Evolutionary conservation across 2,888 invertebrate genomes (phyloP), one percentile per base, ranked within the genome.

Genomic region (Drosophila atroscutellata): DNA sequence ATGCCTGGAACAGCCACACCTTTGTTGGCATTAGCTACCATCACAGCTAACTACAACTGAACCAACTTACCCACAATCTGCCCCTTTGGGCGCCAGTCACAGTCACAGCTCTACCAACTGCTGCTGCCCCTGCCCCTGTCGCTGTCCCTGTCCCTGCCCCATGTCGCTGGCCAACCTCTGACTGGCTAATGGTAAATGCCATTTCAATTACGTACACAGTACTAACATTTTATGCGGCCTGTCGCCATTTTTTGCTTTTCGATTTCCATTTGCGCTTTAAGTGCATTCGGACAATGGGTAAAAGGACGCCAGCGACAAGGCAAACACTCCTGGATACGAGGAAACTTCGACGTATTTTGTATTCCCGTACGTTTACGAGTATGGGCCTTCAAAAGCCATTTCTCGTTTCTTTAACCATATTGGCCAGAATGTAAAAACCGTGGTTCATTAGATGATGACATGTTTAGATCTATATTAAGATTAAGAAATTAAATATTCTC

Each of bases 171-270:
- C 63, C 49, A 50, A 34, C 34, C 54, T 26, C 54, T 51, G 67
- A 72, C 72, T 42, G 78, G 84, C 85, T 87, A 84, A 84, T 84
- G 85, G 88, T 84, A 84, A 84, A 89, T 84, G 87, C 82, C 88
- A 89, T 84, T 84, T 84, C 90, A 84, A 84, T 84, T 84, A 89
- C 88, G 85, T 77, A 89, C 89, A 72, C 72, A 84, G 85, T 86
- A 86, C 89, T 89, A 83, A 89, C 83, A 89, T 86, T 84, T 89
- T 89, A 84, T 86, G 84, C 84, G 75, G 81, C 86, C 78, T 81
- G 85, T 80, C 81, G 76, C 83, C 81, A 76, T 59, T 80, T 75
- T 65, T 76, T 75, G 62, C 72, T 84, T 75, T 75, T 79, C 84
- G 75, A 86, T 86, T 84, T 86, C 84, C 84, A 83, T 86, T 83